A percentile compares a stretch with the other conserved stretches of the same genome.
Evolutionary conservation across 2,797 vertebrate species (phyloP).

Genomic region (Tragelaphus eurycerus): DNA sequence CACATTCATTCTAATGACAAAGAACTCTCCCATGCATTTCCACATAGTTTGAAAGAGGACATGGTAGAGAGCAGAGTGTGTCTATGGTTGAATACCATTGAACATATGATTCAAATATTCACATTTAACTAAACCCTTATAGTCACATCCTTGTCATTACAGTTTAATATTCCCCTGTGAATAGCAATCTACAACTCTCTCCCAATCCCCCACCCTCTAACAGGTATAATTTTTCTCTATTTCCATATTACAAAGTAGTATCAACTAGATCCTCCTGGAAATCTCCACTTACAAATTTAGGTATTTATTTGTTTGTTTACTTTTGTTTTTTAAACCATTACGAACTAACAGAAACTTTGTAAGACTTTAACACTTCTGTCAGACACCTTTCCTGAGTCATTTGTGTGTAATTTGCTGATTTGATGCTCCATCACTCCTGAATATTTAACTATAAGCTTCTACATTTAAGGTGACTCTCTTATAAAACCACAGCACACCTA

Average conservation of each 20-base stretch:
- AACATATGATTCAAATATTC: neutral
- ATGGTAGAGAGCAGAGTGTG: accelerated
- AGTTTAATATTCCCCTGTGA: neutral
- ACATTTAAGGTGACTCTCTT: neutral
- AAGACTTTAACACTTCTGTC: neutral
- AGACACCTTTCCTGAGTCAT: neutral
- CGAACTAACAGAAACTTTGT: neutral
- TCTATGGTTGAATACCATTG: neutral
- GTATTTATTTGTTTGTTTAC: neutral
- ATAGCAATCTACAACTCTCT: neutral
- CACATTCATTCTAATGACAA: neutral
- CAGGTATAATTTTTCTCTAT: neutral
- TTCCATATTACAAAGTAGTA: neutral
- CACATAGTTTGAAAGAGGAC: neutral
- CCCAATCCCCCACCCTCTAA: neutral
- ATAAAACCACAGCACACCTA: neutral
- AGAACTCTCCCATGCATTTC: neutral
- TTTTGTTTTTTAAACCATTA: neutral
- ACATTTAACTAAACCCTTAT: neutral
- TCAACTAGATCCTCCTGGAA: neutral
- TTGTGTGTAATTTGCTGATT: neutral
- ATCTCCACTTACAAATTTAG: neutral
- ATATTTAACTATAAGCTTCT: neutral
- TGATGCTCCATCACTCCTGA: neutral
- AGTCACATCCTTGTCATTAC: neutral